phyloP scores from a whole-genome alignment of 2,888 invertebrate genomes.

The Capitulum mitella region DNA sequence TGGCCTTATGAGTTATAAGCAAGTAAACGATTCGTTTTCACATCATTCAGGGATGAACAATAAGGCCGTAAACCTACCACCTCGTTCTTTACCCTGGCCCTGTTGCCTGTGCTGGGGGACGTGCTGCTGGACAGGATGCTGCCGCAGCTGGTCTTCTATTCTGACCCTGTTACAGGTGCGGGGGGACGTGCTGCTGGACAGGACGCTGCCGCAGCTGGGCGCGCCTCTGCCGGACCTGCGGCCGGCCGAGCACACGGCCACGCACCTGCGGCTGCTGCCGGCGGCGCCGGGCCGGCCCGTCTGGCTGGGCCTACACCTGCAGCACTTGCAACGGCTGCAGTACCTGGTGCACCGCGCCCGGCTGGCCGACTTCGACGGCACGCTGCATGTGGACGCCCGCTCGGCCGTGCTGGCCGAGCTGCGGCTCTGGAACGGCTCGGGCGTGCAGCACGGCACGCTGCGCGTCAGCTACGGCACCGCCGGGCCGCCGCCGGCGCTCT shows the following conservation, averaged over 20 bases:
- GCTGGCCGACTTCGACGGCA: conserved; percentile 12
- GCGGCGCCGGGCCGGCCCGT: neutral
- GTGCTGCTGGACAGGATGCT: conserved; percentile 13
- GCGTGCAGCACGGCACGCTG: conserved; percentile 21
- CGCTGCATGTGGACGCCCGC: conserved; percentile 21
- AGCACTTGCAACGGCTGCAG: neutral
- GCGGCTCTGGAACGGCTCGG: conserved; percentile 17
- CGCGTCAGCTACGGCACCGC: neutral
- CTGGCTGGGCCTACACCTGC: neutral
- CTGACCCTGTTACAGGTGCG: neutral
- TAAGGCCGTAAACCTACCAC: too few species aligned
- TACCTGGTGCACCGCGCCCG: conserved; percentile 18
- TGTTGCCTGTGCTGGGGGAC: neutral
- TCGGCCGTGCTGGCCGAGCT: neutral
- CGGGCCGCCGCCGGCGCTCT: conserved; percentile 3
- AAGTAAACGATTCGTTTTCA: too few species aligned
- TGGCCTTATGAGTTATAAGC: too few species aligned
- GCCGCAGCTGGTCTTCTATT: neutral
- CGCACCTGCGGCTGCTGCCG: neutral
- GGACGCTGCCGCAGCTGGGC: neutral
- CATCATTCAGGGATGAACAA: too few species aligned
- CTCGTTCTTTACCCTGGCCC: neutral
- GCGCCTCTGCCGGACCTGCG: too few species aligned
- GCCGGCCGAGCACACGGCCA: too few species aligned
- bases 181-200: conserved; percentile 19